Evolutionary conservation across 2,113 vertebrate species (phyloP), one percentile per base, ranked within the genome.

Genomic region (Tyrannus savana): DNA sequence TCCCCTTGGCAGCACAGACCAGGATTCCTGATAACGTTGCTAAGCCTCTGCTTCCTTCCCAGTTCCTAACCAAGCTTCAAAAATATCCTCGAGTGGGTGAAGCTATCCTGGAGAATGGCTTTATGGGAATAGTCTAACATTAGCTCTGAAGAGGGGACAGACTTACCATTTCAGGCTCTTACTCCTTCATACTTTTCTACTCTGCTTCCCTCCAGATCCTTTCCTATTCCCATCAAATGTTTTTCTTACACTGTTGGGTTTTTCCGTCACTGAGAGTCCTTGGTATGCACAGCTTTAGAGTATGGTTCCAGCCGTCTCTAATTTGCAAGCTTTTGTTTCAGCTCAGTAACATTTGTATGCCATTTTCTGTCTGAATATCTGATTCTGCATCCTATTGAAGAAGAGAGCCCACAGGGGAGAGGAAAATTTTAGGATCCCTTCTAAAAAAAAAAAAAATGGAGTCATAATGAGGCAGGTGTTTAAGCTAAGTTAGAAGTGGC

Each of bases 11-110:
- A 30, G 73, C 39, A 5, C 64, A 22, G 35, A 37, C 31, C 30
- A 52, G 75, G 52, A 67, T 88, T 87, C 78, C 85, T 19, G 5
- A n/a, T 42, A 82, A 42, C 0, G 1, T 31, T 60, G 62, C 71
- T 83, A 88, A 88, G 82, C 85, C 67, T 89, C 58, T 6, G 13
- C 88, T 93, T 96, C 92, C 92, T 91, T 79, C 71, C 46, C 6
- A 0, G 19, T 46, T 87, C 95, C 73, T 52, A 71, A 75, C 24
- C 12, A 33, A 63, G 76, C 77, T 72, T 87, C 80, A 74, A 75
- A 93, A 95, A 90, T 91, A 84, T 35, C 80, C 74, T 55, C 1
- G 49, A 87, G 93, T 87, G 86, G 93, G 95, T 78, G 86, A 94
- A 72, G 84, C 84, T 92, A 5, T 37, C 9, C 50, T 22, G 37